Conservation (phyloP, 2,888 invertebrate genomes). For the Exocentrus adspersus region DNA sequence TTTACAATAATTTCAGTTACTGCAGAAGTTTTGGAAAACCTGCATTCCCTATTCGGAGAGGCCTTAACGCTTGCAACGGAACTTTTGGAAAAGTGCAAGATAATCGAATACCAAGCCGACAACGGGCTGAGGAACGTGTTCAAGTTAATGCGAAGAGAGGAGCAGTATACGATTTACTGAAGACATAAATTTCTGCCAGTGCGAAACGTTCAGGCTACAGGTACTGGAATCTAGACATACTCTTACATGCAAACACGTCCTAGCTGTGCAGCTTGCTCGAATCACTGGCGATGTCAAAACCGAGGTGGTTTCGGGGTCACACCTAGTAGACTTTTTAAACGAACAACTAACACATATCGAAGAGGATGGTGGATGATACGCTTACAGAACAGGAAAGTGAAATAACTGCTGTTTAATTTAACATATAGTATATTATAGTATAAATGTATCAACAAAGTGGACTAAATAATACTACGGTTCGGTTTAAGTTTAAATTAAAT, state of each 20-base stretch:
- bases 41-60: constrained; percentile 70
- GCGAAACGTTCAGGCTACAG: constrained; percentile 68
- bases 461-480: constrained; percentile 15
- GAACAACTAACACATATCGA: constrained; percentile 47
- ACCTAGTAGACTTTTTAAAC: constrained; percentile 62
- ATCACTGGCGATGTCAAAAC: constrained; percentile 61
- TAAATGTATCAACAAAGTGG: constrained; percentile 18
- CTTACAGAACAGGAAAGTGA: background rate
- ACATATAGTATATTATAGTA: constrained; percentile 25
- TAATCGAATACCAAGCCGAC: constrained; percentile 65
- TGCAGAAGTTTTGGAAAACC: constrained; percentile 66
- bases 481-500: constrained; percentile 16
- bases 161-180: constrained; percentile 73
- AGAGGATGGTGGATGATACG: constrained; percentile 23
- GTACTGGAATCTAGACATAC: constrained; percentile 67
- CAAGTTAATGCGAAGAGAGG: constrained; percentile 69
- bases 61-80: constrained; percentile 71
- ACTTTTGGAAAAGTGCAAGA: constrained; percentile 69
- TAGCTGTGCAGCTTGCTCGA: constrained; percentile 71
- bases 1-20: constrained; percentile 69
- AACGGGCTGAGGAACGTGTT: constrained; percentile 64
- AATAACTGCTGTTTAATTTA: background rate
- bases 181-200: constrained; percentile 74
- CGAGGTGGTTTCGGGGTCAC: constrained; percentile 65
- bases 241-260: constrained; percentile 74